Percentiles rank a stretch among this genome's conserved stretches.
Evolutionary conservation across 2,797 vertebrate species (phyloP).

Genomic region (Sebastes goodei): DNA sequence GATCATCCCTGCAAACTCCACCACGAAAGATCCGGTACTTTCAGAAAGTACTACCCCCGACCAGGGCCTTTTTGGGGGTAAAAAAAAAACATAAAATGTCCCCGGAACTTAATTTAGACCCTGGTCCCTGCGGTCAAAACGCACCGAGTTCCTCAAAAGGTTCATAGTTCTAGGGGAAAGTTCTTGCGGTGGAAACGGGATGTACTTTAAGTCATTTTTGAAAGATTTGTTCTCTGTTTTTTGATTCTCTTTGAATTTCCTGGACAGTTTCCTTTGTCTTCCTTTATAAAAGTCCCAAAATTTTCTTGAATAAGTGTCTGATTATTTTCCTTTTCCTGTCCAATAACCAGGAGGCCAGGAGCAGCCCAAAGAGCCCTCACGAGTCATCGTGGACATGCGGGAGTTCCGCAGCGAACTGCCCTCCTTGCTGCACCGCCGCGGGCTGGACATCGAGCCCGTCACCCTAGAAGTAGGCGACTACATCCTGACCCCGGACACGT

Average conservation of each 20-base stretch:
- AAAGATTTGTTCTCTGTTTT: background rate
- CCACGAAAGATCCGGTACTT: fast-evolving
- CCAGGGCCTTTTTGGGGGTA: no score
- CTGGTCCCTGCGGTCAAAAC: no score
- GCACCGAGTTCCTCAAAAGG: no score
- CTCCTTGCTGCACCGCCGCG: constrained; percentile 91
- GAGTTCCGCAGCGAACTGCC: constrained; percentile 98
- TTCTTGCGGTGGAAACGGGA: no score
- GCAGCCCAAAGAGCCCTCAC: constrained; percentile 79
- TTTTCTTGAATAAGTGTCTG: background rate
- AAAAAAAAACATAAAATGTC: no score
- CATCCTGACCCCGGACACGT: constrained; percentile 93
- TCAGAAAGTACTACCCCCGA: no score
- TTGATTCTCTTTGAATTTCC: background rate
- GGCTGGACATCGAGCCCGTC: constrained; percentile 94
- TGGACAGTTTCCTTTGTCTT: background rate
- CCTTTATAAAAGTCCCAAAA: background rate
- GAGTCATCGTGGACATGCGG: constrained; percentile 93
- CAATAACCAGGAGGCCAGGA: constrained; percentile 88
- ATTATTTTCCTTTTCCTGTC: background rate
- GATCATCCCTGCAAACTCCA: no score
- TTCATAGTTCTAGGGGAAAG: no score
- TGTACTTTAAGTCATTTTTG: background rate
- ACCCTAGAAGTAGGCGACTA: constrained; percentile 97
- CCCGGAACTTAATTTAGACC: no score